phyloP scores from a whole-genome alignment of 2,797 vertebrate species.

The Taenioides sp. region DNA sequence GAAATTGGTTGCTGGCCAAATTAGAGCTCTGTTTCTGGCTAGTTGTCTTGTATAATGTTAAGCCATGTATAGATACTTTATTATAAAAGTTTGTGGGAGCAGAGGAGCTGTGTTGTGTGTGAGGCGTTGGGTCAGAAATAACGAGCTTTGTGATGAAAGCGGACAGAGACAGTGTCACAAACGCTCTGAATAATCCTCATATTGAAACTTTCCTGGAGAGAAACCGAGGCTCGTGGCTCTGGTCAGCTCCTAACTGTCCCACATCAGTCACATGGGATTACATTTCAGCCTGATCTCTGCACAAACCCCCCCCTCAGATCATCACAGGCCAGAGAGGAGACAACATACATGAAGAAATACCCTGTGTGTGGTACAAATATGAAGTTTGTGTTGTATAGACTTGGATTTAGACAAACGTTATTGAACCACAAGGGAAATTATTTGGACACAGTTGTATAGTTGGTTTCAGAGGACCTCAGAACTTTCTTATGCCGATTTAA shows the following conservation, averaged over 20 bases:
- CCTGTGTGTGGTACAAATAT: slow-evolving; percentile 15
- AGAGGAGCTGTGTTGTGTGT: slow-evolving; percentile 3
- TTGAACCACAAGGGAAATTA: no score
- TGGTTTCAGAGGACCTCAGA: neutral
- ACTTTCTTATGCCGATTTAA: neutral
- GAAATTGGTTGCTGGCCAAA: neutral
- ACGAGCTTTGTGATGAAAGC: slow-evolving; percentile 28
- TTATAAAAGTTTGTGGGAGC: neutral
- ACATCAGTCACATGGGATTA: slow-evolving; percentile 33
- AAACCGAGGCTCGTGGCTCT: slow-evolving; percentile 19
- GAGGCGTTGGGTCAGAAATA: slow-evolving; percentile 18
- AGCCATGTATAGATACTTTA: slow-evolving; percentile 17
- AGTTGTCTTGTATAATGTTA: neutral
- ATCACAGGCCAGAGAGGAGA: slow-evolving; percentile 18
- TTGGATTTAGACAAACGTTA: no score
- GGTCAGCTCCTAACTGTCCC: slow-evolving; percentile 33
- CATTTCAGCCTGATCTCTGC: slow-evolving; percentile 19
- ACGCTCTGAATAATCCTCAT: slow-evolving; percentile 21
- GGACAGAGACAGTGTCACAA: slow-evolving; percentile 14
- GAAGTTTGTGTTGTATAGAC: no score
- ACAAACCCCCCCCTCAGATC: slow-evolving; percentile 12
- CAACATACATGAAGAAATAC: slow-evolving; percentile 15
- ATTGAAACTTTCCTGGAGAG: slow-evolving; percentile 10
- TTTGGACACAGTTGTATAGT: neutral
- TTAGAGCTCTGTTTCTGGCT: neutral